Percentiles rank a stretch among this genome's conserved stretches.
These are phyloP conservation scores for Hemiscyllium ocellatum DNA, from an alignment of 2,113 vertebrate species.

Conservation along the genomic window DNA sequence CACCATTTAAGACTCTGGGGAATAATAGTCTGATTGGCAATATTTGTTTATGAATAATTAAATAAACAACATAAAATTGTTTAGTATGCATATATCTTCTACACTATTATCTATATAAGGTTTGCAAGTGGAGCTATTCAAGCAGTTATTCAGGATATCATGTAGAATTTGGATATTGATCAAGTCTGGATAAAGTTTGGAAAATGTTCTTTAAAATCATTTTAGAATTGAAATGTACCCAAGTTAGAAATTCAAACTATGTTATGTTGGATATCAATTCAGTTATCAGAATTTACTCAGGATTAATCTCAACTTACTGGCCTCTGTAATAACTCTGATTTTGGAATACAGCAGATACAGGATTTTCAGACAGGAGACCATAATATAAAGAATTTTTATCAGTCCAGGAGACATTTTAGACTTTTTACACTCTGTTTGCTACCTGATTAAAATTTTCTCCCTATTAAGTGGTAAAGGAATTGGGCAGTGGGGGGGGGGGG, in stretches of 20 bases:
- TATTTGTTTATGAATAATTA: neutral
- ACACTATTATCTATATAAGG: neutral
- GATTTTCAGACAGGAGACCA: neutral
- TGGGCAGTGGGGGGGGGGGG: too few species aligned
- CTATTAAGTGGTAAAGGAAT: neutral
- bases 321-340: neutral
- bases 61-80: neutral
- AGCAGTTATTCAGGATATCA: neutral
- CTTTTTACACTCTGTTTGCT: neutral
- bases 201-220: neutral
- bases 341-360: neutral
- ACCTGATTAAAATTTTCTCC: neutral
- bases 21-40: neutral
- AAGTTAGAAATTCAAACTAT: neutral
- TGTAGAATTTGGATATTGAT: neutral
- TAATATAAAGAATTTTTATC: neutral
- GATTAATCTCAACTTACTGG: neutral
- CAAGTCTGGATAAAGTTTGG: neutral
- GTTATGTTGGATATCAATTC: neutral
- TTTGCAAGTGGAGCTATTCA: neutral
- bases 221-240: neutral
- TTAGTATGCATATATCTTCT: neutral
- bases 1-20: neutral
- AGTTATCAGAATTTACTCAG: neutral
- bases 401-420: neutral